Evolutionary conservation across 2,113 vertebrate genomes (phyloP), one percentile per base, ranked within the genome.

Genomic region (Cnemophilus loriae): DNA sequence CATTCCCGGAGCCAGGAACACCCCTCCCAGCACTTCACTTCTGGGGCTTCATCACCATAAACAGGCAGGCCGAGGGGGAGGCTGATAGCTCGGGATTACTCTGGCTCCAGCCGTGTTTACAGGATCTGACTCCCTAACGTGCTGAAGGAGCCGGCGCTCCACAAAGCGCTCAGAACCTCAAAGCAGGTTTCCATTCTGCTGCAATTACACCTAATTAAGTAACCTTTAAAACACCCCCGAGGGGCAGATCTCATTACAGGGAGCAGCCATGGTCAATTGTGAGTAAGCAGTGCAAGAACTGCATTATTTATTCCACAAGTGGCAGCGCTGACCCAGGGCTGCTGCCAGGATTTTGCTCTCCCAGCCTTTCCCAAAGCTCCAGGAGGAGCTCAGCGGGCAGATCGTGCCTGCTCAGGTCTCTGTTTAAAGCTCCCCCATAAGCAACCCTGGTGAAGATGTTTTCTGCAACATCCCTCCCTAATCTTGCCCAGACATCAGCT

Each of bases 201-300:
- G 35, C 93, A 91, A 92, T 96, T 95, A 95, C 69, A 95, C 81
- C 89, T 91, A 81, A 95, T 96, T 95, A 96, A 96, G 77, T 30
- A 89, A 91, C 81, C 83, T 90, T n/a, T 90, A 65, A 96, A 97
- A 87, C 6, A 61, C 49, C 78, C 91, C 78, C 89, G 23, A 69
- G 89, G 80, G 82, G 42, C 42, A 90, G 88, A 88, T 77, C 93
- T 84, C 59, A 77, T 92, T 95, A 74, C 91, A 94, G 81, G 50
- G 33, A 92, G 61, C 67, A 84, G 88, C 74, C 35, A 33, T 17
- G 83, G 85, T 63, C 87, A 75, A 13, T 84, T 80, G 85, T 64
- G 78, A 93, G 67, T 35, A 59, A 87, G 93, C 65, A 90, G 35
- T 1, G 39, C 60, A 46, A 90, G 74, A 44, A 50, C 39, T 89